Percentiles rank a stretch among this genome's conserved stretches.
Conservation (phyloP, 35 echinoderm and acorn worm genomes). For the Diadema setosum region DNA sequence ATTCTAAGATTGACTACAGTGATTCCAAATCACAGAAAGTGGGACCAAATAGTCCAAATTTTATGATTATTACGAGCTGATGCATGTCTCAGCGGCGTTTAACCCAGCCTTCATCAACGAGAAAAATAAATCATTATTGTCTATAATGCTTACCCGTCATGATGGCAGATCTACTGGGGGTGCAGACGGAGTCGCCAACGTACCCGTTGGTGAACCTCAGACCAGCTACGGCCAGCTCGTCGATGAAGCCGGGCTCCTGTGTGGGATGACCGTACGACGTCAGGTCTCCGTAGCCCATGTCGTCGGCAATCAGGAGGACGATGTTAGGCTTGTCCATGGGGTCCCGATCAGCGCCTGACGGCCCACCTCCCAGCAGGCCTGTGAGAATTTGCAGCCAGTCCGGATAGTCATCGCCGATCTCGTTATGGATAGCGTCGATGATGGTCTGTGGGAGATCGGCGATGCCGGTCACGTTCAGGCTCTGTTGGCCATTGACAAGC, state of each 20-base stretch:
- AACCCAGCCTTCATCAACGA: not conserved
- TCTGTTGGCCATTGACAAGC: too few species aligned
- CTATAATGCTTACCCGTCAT: conserved; percentile 63
- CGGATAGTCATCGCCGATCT: too few species aligned
- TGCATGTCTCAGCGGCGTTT: too few species aligned
- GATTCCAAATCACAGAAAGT: too few species aligned
- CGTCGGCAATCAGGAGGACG: conserved; percentile 61
- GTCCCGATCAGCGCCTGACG: not conserved
- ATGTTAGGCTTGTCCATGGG: conserved; percentile 61
- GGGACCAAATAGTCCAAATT: too few species aligned
- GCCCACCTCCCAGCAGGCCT: too few species aligned
- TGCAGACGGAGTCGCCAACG: conserved; percentile 50
- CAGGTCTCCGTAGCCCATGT: conserved; percentile 75
- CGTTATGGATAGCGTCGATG: too few species aligned
- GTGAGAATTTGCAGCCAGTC: too few species aligned
- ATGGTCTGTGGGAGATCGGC: too few species aligned
- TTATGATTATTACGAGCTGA: too few species aligned
- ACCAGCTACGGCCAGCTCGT: conserved; percentile 54
- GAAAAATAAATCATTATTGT: not conserved
- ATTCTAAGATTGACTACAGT: too few species aligned
- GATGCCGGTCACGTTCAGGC: too few species aligned
- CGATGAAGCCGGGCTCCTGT: conserved; percentile 65
- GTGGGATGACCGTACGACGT: conserved; percentile 66
- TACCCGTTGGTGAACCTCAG: conserved; percentile 83
- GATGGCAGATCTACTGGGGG: conserved; percentile 67